phyloP scores from a whole-genome alignment of 2,888 invertebrate genomes.

The Coenonympha arcania region DNA sequence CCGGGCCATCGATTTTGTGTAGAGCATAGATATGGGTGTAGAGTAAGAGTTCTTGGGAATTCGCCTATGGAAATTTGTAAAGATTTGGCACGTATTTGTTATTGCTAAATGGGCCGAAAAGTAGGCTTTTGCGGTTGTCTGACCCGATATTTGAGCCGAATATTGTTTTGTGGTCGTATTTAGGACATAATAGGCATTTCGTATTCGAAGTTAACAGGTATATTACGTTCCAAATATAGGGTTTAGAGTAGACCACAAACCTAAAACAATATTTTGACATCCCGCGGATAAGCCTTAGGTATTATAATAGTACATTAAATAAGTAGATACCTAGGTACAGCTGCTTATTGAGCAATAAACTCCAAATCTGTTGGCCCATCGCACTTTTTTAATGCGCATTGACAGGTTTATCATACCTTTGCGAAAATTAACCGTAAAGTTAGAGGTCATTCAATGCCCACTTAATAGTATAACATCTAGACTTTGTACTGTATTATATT shows the following conservation, averaged over 20 bases:
- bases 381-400: too few species aligned
- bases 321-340: too few species aligned
- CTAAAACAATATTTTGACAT: neutral
- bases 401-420: too few species aligned
- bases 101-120: neutral
- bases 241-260: neutral
- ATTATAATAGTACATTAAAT: too few species aligned
- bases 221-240: too few species aligned
- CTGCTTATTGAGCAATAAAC: too few species aligned
- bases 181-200: neutral
- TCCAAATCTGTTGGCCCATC: too few species aligned
- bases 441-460: too few species aligned
- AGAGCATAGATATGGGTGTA: too few species aligned
- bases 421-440: too few species aligned
- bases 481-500: neutral
- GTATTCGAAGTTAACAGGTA: too few species aligned
- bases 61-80: neutral
- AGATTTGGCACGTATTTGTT: slow-evolving; percentile 5
- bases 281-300: neutral
- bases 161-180: neutral
- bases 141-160: slow-evolving; percentile 1
- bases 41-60: neutral
- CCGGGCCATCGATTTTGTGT: neutral
- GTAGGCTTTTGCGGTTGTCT: slow-evolving; percentile 2
- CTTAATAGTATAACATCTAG: neutral